A percentile compares a stretch with the other conserved stretches of the same genome.
These are phyloP conservation scores for Lerema accius DNA, from an alignment of 1,140 invertebrate species.

Conservation along the genomic window DNA sequence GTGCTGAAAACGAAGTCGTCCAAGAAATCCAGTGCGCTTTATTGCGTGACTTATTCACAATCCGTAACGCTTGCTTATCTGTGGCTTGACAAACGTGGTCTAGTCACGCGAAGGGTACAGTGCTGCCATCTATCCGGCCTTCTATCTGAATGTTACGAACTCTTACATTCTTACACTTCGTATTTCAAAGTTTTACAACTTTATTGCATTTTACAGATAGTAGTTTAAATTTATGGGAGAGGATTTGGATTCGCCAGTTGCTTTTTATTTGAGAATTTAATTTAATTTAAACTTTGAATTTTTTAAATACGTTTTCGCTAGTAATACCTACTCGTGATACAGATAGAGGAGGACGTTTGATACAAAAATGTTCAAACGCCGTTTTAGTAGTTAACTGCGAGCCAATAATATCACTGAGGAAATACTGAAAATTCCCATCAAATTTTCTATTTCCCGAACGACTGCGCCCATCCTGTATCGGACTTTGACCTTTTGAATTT, in stretches of 20 bases:
- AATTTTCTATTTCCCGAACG: constrained; percentile 16
- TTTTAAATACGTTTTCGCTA: no score
- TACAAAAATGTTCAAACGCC: constrained; percentile 5
- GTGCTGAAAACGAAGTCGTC: neutral
- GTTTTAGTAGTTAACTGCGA: constrained; percentile 5
- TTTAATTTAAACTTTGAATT: no score
- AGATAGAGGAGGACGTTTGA: neutral
- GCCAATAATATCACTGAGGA: constrained; percentile 23
- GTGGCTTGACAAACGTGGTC: constrained; percentile 10
- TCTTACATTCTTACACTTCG: constrained; percentile 16
- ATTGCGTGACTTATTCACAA: constrained; percentile 24
- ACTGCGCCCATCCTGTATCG: neutral
- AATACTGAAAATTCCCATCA: constrained; percentile 27
- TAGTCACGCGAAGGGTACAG: constrained; percentile 4
- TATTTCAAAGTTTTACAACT: constrained; percentile 19
- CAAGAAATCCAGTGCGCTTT: neutral
- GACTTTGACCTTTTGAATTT: neutral
- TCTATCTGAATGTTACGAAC: constrained; percentile 25
- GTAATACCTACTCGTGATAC: neutral
- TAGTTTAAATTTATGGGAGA: neutral
- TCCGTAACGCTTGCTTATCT: constrained; percentile 18
- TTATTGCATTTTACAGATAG: neutral
- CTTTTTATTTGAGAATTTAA: no score
- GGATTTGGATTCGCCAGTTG: neutral
- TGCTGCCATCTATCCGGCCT: neutral